Evolutionary conservation across 1,140 invertebrate species (phyloP).

Genomic region (Drosophila grimshawi): DNA sequence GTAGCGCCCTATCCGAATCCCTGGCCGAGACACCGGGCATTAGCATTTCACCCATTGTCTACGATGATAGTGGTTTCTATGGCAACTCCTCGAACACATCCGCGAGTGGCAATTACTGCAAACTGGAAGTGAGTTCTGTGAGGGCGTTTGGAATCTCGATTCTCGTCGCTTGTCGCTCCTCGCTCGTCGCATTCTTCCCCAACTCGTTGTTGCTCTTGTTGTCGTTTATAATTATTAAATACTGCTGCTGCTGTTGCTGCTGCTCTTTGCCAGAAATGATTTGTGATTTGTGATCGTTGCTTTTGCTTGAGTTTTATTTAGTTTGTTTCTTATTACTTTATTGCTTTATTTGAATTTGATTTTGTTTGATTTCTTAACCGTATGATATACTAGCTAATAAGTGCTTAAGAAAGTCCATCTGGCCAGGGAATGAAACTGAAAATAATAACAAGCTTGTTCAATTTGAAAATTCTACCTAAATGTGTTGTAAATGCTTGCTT

Average conservation of each 20-base stretch:
- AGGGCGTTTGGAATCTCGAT: conserved; percentile 5
- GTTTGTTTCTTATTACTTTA: conserved; percentile 26
- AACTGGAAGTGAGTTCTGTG: conserved; percentile 77
- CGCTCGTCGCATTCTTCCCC: conserved; percentile 5
- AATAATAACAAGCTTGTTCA: too few species aligned
- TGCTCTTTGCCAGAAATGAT: conserved; percentile 22
- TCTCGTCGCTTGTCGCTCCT: conserved; percentile 7
- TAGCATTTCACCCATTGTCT: conserved; percentile 58
- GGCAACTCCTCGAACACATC: conserved; percentile 7
- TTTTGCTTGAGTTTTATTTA: conserved; percentile 41
- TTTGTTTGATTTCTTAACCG: conserved; percentile 20
- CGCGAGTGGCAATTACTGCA: conserved; percentile 47
- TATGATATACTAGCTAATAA: background rate
- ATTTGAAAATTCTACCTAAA: too few species aligned
- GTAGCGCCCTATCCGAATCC: conserved; percentile 72
- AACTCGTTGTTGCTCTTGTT: conserved; percentile 24
- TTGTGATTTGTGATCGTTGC: conserved; percentile 29
- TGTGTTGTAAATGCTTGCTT: too few species aligned
- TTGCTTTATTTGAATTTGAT: conserved; percentile 36
- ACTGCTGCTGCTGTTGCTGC: background rate
- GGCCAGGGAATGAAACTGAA: too few species aligned
- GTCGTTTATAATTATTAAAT: conserved; percentile 7
- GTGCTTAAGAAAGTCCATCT: background rate
- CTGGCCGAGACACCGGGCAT: conserved; percentile 75
- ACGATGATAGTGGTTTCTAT: conserved; percentile 13